Base-by-base conservation (phyloP, 1,140 invertebrate genomes). In the Heliconius nattereri region DNA sequence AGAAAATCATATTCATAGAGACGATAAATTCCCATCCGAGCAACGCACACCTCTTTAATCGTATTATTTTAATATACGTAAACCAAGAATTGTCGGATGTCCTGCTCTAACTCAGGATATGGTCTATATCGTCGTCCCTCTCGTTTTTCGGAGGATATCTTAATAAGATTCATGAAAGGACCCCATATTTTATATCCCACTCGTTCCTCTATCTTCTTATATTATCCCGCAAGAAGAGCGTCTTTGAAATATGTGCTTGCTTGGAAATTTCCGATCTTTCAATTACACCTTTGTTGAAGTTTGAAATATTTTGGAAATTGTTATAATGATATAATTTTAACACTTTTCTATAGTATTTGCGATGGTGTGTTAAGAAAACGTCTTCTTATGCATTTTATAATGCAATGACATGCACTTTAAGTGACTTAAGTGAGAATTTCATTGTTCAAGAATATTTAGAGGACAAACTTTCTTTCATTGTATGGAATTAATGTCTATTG, bases 91-190 rank as follows among this genome's bases (percentile, higher is more conserved):
- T 71, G 74, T 82, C 57, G 37, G 79, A 76, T 76, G 40, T 91
- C 87, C 78, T 78, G 11, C 54, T 89, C 85, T 20, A 35, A 9
- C 16, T 13, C 6, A 66, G 74, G 60, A 20, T 60, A 9, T 29
- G 23, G 60, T 26, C 2, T 8, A 84, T 89, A 82, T 37, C 70
- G 70, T 60, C 54, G 66, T 92, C 90, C 78, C 86, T 75, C 79
- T 93, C 92, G 23, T 82, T 94, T 92, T 93, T 93, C 87, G 95
- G 93, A 93, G 95, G 95, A 96, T 96, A 96, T 96, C 95, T 96
- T 96, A 96, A 96, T 96, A 96, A 96, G 95, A 96, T 96, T 96
- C 95, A 96, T 96, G 95, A 96, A 96, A 96, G 95, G 95, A 95
- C 95, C 95, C 95, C 95, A 96, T 96, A 96, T 96, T 96, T 96